phyloP scores from a whole-genome alignment of 2,113 vertebrate genomes.

The Eupsittula cactorum region DNA sequence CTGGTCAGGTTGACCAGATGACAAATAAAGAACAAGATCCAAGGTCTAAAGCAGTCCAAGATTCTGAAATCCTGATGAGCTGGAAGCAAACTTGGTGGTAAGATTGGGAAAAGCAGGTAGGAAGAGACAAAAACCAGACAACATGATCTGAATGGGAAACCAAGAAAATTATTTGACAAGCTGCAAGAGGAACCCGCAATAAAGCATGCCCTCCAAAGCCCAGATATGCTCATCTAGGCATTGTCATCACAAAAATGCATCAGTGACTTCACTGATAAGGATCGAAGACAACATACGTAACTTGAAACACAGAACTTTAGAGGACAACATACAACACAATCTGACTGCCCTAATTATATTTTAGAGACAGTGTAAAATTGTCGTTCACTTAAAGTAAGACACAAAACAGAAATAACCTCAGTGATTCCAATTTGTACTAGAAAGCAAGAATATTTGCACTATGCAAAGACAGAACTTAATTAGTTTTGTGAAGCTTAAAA shows the following conservation, averaged over 20 bases:
- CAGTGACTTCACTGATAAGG: background rate
- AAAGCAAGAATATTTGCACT: background rate
- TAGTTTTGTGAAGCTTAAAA: background rate
- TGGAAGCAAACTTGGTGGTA: background rate
- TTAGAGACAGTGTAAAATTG: background rate
- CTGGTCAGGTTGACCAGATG: background rate
- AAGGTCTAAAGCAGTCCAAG: background rate
- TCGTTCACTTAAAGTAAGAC: background rate
- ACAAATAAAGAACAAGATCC: background rate
- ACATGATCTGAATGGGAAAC: background rate
- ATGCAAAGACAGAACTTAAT: background rate
- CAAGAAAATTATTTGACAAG: background rate
- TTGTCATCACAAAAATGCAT: background rate
- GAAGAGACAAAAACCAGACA: background rate
- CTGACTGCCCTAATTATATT: background rate
- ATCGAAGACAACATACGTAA: background rate
- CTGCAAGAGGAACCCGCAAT: background rate
- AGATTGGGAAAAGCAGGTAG: background rate
- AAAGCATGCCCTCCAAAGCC: background rate
- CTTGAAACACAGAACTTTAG: background rate
- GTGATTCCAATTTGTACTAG: background rate
- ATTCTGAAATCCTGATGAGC: background rate
- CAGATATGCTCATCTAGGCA: background rate
- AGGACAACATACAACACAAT: background rate
- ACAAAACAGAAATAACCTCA: background rate